phyloP scores from a whole-genome alignment of 2,888 invertebrate species.

The Megamerina dolium region DNA sequence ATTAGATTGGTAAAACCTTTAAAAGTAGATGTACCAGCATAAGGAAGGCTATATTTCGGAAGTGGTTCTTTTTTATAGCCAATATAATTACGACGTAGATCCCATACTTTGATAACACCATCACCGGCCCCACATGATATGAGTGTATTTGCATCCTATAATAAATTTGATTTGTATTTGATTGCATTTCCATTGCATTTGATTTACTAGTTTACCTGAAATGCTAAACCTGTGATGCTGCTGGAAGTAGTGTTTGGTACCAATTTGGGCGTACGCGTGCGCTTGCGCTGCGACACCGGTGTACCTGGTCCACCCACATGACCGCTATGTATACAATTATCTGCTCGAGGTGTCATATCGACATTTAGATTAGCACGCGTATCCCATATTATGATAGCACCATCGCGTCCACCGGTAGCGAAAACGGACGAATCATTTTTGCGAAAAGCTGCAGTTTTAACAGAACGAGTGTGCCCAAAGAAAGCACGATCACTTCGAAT shows the following conservation, averaged over 20 bases:
- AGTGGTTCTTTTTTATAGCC: constrained; percentile 62
- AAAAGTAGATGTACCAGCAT: constrained; percentile 63
- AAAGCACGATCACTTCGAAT: constrained; percentile 56
- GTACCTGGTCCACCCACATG: constrained; percentile 49
- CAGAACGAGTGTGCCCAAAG: constrained; percentile 71
- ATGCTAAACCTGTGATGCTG: constrained; percentile 77
- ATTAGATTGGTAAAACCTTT: constrained; percentile 73
- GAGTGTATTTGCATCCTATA: constrained; percentile 66
- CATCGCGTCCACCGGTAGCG: constrained; percentile 84
- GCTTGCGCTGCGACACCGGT: constrained; percentile 52
- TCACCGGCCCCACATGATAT: constrained; percentile 84
- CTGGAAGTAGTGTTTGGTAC: constrained; percentile 55
- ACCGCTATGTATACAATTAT: constrained; percentile 60
- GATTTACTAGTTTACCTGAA: constrained; percentile 53
- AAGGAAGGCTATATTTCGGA: constrained; percentile 67
- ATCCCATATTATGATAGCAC: constrained; percentile 83
- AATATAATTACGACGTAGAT: constrained; percentile 74
- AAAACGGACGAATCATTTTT: constrained; percentile 68
- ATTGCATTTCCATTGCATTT: no score
- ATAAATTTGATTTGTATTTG: background rate
- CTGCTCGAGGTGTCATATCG: constrained; percentile 55
- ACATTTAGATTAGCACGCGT: constrained; percentile 53
- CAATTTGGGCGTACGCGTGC: constrained; percentile 47
- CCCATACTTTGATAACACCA: constrained; percentile 82
- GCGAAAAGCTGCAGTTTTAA: constrained; percentile 74